phyloP scores from a whole-genome alignment of 2,888 invertebrate species.

The Nemoura dubitans region DNA sequence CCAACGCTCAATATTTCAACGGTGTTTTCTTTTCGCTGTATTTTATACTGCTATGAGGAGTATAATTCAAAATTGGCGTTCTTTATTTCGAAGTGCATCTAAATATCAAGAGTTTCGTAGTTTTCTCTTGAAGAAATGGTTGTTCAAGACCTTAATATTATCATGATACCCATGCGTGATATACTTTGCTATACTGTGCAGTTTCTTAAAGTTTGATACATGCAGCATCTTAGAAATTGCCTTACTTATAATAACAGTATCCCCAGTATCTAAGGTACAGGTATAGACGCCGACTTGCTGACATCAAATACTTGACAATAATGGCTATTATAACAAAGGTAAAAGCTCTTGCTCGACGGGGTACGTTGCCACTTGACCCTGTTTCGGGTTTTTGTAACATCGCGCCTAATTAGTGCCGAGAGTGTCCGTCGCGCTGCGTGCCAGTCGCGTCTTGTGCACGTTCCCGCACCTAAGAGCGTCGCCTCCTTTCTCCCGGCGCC shows the following conservation, averaged over 20 bases:
- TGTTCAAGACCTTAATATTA: background rate
- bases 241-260: too few species aligned
- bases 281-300: background rate
- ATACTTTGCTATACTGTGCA: background rate
- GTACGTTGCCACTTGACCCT: background rate
- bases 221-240: background rate
- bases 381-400: constrained; percentile 12
- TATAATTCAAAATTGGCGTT: too few species aligned
- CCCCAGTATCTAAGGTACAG: background rate
- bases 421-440: background rate
- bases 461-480: background rate
- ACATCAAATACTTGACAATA: constrained; percentile 12
- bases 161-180: background rate
- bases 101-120: too few species aligned
- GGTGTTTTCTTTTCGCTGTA: too few species aligned
- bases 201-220: background rate
- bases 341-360: background rate
- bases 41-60: too few species aligned
- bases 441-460: background rate
- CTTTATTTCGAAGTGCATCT: too few species aligned
- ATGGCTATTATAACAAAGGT: constrained; percentile 4
- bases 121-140: too few species aligned
- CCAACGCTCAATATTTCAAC: too few species aligned
- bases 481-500: background rate
- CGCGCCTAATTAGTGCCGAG: background rate